A percentile compares a stretch with the other conserved stretches of the same genome.
Conservation (phyloP, 2,797 vertebrate species). For the Sebastes steindachneri region DNA sequence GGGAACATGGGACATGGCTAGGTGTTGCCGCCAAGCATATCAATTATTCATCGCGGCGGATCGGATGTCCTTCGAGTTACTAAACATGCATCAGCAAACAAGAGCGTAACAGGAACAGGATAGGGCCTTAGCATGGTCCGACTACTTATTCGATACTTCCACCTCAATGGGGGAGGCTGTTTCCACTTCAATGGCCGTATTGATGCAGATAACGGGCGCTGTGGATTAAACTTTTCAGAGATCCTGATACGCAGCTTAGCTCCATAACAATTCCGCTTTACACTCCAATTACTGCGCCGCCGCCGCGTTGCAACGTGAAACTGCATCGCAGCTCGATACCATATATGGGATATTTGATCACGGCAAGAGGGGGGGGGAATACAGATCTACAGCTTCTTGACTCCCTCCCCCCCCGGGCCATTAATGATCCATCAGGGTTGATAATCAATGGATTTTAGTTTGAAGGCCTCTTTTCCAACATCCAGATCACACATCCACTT, state of each 20-base stretch:
- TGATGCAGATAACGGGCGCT: conserved; percentile 51
- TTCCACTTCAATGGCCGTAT: conserved; percentile 56
- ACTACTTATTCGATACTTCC: conserved; percentile 70
- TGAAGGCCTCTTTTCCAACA: conserved; percentile 43
- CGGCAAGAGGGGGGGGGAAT: background rate
- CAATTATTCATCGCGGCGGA: conserved; percentile 70
- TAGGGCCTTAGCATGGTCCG: conserved; percentile 38
- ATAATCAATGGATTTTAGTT: conserved; percentile 57
- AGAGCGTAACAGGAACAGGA: conserved; percentile 70
- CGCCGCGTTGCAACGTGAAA: conserved; percentile 61
- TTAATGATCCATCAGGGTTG: conserved; percentile 55
- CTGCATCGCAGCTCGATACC: conserved; percentile 58
- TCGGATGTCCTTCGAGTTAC: conserved; percentile 74
- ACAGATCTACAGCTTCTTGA: conserved; percentile 37
- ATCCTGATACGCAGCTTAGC: conserved; percentile 33
- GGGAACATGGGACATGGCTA: conserved; percentile 43
- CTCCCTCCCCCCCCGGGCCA: background rate
- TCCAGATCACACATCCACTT: conserved; percentile 44
- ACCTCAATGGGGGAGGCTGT: conserved; percentile 60
- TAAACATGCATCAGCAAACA: conserved; percentile 80
- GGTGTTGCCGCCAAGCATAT: conserved; percentile 62
- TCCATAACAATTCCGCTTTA: conserved; percentile 63
- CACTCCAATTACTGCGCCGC: conserved; percentile 59
- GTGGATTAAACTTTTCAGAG: conserved; percentile 60
- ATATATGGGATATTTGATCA: conserved; percentile 72